Base-by-base conservation (phyloP, 2,113 vertebrate species). In the Tympanuchus pallidicinctus region DNA sequence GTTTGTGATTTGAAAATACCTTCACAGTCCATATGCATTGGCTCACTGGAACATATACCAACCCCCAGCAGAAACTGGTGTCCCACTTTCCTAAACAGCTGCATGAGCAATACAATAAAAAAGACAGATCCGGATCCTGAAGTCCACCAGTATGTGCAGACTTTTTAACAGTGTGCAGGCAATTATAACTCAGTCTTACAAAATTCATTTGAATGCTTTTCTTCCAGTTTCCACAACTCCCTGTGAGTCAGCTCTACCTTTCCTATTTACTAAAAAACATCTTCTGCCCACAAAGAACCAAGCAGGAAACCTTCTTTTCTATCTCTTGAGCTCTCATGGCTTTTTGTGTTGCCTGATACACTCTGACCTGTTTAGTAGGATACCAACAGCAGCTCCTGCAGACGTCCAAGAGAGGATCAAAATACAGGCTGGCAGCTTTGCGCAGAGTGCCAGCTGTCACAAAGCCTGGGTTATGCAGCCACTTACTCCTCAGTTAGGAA, bases 31-130 rank as follows among this genome's bases (percentile, higher is more conserved):
- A 19, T 1, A 16, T 30, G 36, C 13, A 38, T 15, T 60, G 45
- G 40, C 10, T 57, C 6, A 1, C 5, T 91, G 32, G 17, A 83
- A 57, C 14, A 54, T 24, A 63, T 22, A 34, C 27, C 42, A 79
- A 9, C 4, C 5, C 0, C 0, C 47, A 42, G 28, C 0, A 1
- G 34, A 56, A 76, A 50, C 30, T 20, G 73, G 32, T 36, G 36
- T 70, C 50, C 45, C 2, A 1, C 27, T 78, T 89, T n/a, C 72
- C 73, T 9, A 22, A 45, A 18, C 11, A 25, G 52, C 8, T 7
- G 30, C 30, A 43, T n/a, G 69, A 84, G 52, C 2, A n/a, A 22
- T 10, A 36, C 42, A 66, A 10, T 16, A 7, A 34, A 52, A 64
- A 61, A 86, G 43, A 14, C 22, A 56, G n/a, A 25, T 22, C 11